Conservation (phyloP, 2,888 invertebrate genomes). For the Parthenolecanium corni region DNA sequence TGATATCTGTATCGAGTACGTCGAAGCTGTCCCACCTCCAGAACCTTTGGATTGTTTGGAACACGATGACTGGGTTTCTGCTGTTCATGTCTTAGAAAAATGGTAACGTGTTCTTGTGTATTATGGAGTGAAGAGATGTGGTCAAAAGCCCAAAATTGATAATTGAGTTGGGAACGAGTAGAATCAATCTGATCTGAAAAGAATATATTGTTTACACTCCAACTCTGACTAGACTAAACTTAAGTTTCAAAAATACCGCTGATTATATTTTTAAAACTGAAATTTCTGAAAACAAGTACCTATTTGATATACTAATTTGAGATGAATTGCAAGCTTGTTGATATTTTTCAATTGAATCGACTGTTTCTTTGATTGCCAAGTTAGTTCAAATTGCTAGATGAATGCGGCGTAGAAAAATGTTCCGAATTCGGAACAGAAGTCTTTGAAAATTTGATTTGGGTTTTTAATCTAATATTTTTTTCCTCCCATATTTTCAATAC, state of each 20-base stretch:
- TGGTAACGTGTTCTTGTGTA: slow-evolving; percentile 44
- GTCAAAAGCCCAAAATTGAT: no score
- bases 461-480: no score
- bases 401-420: no score
- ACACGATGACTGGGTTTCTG: slow-evolving; percentile 97
- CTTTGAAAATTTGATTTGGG: no score
- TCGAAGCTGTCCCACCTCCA: slow-evolving; percentile 81
- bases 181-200: no score
- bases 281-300: neutral
- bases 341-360: neutral
- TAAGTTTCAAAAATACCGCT: neutral
- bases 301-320: neutral
- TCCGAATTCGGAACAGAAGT: no score
- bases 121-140: slow-evolving; percentile 15
- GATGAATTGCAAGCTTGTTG: neutral
- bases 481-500: no score
- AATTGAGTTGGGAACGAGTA: no score
- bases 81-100: slow-evolving; percentile 57
- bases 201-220: no score
- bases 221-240: no score
- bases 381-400: no score
- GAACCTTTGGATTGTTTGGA: slow-evolving; percentile 81
- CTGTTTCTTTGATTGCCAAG: no score
- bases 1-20: slow-evolving; percentile 79
- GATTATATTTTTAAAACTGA: neutral